These are phyloP conservation scores for Elymnias hypermnestra DNA, from an alignment of 1,140 invertebrate species.

Conservation along the genomic window DNA sequence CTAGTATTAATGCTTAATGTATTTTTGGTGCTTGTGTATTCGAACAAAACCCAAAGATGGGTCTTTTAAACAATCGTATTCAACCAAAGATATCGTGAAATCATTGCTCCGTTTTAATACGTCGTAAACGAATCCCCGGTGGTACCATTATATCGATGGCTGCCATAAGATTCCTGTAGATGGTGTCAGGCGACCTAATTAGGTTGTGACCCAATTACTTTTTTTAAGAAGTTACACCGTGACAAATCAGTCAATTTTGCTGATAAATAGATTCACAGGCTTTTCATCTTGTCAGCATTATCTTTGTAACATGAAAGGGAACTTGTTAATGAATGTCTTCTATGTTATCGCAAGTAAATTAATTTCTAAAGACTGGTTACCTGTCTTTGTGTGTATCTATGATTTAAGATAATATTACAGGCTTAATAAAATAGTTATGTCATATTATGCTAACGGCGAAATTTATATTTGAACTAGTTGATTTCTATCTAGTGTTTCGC, in stretches of 20 bases:
- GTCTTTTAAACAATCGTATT: conserved; percentile 13
- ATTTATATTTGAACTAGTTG: too few species aligned
- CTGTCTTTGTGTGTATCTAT: too few species aligned
- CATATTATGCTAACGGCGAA: too few species aligned
- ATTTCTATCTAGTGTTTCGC: too few species aligned
- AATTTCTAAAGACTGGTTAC: too few species aligned
- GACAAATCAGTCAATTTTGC: conserved; percentile 15
- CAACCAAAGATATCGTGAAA: conserved; percentile 8
- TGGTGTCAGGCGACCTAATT: conserved; percentile 59
- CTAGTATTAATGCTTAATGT: too few species aligned
- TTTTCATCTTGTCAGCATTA: neutral
- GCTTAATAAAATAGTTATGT: too few species aligned
- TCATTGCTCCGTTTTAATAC: conserved; percentile 27
- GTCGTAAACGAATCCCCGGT: conserved; percentile 50
- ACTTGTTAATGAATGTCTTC: too few species aligned
- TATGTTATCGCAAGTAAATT: too few species aligned
- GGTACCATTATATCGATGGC: conserved; percentile 45
- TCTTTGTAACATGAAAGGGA: neutral
- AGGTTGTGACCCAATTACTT: conserved; percentile 62
- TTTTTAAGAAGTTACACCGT: conserved; percentile 31
- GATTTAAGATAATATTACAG: too few species aligned
- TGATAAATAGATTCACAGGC: neutral
- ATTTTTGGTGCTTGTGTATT: too few species aligned
- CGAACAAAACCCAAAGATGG: conserved; percentile 8
- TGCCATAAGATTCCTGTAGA: conserved; percentile 41